Evolutionary conservation across 2,797 vertebrate genomes (phyloP).

Genomic region (Aplochiton taeniatus): DNA sequence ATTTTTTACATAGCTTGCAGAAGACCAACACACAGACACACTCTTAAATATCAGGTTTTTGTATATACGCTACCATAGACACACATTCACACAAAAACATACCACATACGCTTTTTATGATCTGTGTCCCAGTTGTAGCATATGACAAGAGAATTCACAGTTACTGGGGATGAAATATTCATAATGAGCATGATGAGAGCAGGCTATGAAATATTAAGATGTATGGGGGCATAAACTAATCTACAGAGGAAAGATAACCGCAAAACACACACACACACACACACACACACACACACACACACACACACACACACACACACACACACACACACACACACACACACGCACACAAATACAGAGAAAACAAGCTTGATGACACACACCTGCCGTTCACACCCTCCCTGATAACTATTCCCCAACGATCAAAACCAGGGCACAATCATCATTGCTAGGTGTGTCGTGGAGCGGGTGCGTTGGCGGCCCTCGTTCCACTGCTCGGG

Average conservation of each 20-base stretch:
- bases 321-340: conserved; percentile 8
- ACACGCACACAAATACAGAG: background rate
- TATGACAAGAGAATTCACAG: conserved; percentile 84
- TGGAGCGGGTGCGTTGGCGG: background rate
- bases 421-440: conserved; percentile 31
- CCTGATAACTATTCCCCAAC: conserved; percentile 12
- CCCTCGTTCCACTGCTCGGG: conserved; percentile 7
- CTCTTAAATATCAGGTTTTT: no score
- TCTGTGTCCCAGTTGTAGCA: conserved; percentile 75
- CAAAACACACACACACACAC: background rate
- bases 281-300: conserved; percentile 13
- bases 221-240: conserved; percentile 85
- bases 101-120: conserved; percentile 55
- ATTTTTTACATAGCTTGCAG: no score
- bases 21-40: conserved; percentile 20
- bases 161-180: conserved; percentile 93
- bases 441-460: conserved; percentile 11
- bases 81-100: conserved; percentile 13
- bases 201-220: conserved; percentile 85
- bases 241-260: conserved; percentile 68
- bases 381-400: conserved; percentile 16
- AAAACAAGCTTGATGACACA: no score
- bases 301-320: conserved; percentile 22
- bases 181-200: conserved; percentile 86
- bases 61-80: background rate